phyloP scores from a whole-genome alignment of 1,140 invertebrate genomes.

The Scaptomyza hsui region DNA sequence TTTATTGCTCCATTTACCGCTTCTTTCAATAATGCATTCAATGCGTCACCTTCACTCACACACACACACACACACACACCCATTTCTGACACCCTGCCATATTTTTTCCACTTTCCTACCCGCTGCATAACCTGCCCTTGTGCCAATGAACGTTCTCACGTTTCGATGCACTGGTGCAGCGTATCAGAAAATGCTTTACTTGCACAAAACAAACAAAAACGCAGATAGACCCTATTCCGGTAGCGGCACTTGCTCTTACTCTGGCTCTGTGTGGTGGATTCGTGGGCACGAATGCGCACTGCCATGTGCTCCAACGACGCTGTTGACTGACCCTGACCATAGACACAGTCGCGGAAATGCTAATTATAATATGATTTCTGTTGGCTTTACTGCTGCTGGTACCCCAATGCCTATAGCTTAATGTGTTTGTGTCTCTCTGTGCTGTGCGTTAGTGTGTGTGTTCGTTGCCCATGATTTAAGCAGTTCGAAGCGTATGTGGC shows the following conservation, averaged over 20 bases:
- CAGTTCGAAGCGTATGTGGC: constrained; percentile 17
- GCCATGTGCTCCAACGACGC: constrained; percentile 55
- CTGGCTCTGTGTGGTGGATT: not conserved
- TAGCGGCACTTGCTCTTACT: not conserved
- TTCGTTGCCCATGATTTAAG: constrained; percentile 8
- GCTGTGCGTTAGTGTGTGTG: constrained; percentile 1
- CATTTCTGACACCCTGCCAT: not conserved
- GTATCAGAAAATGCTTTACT: constrained; percentile 45
- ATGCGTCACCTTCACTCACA: constrained; percentile 22
- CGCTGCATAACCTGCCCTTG: constrained; percentile 18
- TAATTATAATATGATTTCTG: constrained; percentile 35
- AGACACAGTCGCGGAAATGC: constrained; percentile 61
- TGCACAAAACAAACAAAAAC: constrained; percentile 36
- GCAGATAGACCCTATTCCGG: constrained; percentile 6
- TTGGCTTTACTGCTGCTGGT: not conserved
- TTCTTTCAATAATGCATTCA: not conserved
- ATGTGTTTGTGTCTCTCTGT: constrained; percentile 2
- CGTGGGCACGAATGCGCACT: constrained; percentile 19
- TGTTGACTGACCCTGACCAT: constrained; percentile 69
- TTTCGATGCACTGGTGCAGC: constrained; percentile 64
- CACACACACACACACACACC: constrained; percentile 2
- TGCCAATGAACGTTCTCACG: constrained; percentile 51
- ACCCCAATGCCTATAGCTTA: not conserved
- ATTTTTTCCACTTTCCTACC: too few species aligned
- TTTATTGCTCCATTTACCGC: constrained; percentile 1